phyloP scores from a whole-genome alignment of 2,797 vertebrate species.

The Mus minutoides region DNA sequence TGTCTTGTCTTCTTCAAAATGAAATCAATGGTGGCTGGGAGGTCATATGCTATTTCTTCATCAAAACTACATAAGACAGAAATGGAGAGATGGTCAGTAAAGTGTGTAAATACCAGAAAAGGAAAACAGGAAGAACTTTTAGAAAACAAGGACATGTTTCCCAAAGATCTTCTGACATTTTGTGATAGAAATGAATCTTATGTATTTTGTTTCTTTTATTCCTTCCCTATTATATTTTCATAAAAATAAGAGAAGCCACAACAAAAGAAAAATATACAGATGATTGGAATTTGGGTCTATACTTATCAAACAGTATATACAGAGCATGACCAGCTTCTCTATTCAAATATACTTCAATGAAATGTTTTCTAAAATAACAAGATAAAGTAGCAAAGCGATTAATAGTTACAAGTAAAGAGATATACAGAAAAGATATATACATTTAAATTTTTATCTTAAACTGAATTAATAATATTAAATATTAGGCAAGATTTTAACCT shows the following conservation, averaged over 20 bases:
- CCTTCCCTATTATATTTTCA: background rate
- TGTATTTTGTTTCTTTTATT: accelerated
- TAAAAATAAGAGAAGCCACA: background rate
- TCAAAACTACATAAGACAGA: conserved; percentile 87
- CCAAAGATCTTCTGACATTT: background rate
- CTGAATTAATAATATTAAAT: background rate
- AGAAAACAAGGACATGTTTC: background rate
- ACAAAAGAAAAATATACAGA: background rate
- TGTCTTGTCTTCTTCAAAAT: conserved; percentile 89
- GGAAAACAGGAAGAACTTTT: background rate
- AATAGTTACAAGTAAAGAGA: background rate
- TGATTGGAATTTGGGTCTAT: background rate
- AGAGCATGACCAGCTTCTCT: background rate
- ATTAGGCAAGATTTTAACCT: background rate
- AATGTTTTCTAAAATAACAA: background rate
- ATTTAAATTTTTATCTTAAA: background rate
- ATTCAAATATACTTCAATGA: background rate
- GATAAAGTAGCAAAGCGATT: background rate
- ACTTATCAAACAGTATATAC: background rate
- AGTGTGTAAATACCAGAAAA: background rate
- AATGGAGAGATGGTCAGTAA: background rate
- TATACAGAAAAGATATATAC: background rate
- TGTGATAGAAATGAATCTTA: background rate
- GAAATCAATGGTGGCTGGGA: conserved; percentile 90
- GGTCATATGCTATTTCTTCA: conserved; percentile 92